A percentile compares a stretch with the other conserved stretches of the same genome.
These are phyloP conservation scores for Macropis europaea DNA, from an alignment of 2,888 invertebrate species.

Conservation along the genomic window DNA sequence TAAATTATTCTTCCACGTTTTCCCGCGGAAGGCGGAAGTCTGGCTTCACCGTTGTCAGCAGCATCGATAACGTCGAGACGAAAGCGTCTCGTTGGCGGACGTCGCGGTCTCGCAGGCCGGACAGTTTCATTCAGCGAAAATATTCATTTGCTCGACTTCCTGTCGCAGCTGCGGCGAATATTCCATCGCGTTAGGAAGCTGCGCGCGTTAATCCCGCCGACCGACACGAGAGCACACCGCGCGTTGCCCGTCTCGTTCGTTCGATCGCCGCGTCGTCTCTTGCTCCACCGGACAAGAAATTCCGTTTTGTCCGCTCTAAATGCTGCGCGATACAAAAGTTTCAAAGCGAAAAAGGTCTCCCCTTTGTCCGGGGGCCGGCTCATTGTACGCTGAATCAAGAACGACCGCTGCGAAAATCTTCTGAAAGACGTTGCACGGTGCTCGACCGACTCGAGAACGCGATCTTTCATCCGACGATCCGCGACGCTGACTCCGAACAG, in stretches of 20 bases:
- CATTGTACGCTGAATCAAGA: conserved; percentile 21
- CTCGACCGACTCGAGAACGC: conserved; percentile 43
- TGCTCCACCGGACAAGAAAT: conserved; percentile 10
- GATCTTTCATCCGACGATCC: conserved; percentile 39
- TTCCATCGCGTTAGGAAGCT: conserved; percentile 31
- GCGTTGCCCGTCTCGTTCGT: too few species aligned
- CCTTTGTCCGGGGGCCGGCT: conserved; percentile 1
- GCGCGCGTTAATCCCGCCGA: conserved; percentile 44
- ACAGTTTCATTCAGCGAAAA: conserved; percentile 53
- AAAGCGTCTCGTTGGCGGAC: conserved; percentile 19
- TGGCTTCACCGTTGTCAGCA: too few species aligned
- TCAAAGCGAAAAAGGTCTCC: background rate
- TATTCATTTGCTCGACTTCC: conserved; percentile 46
- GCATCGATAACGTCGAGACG: background rate
- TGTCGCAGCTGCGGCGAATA: conserved; percentile 51
- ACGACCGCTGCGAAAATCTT: conserved; percentile 23
- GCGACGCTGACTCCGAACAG: conserved; percentile 16
- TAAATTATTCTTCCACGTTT: too few species aligned
- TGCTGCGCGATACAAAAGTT: background rate
- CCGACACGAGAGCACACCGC: too few species aligned
- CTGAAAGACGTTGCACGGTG: conserved; percentile 24
- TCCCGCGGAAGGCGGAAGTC: too few species aligned
- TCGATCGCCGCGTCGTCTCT: too few species aligned
- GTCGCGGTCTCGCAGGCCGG: conserved; percentile 18
- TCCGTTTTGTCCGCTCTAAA: conserved; percentile 16